phyloP scores from a whole-genome alignment of 2,888 invertebrate genomes.

The Resseliella maxima region DNA sequence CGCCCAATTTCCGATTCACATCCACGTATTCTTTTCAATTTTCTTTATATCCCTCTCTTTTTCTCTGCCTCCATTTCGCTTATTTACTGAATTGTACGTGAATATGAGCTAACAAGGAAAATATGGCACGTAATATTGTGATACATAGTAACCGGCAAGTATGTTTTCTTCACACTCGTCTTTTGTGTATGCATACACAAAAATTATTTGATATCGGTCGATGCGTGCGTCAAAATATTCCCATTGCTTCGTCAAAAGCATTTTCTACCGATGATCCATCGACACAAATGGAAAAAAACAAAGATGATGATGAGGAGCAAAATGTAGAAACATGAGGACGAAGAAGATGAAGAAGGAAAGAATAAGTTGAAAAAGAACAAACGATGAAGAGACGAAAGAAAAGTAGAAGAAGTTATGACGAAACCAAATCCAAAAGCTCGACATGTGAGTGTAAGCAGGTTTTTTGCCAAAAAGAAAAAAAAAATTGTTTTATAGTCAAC shows the following conservation, averaged over 20 bases:
- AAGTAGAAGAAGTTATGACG: neutral
- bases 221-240: neutral
- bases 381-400: no score
- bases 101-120: neutral
- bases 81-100: neutral
- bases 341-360: neutral
- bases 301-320: neutral
- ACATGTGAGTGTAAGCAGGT: neutral
- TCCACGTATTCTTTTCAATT: neutral
- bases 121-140: neutral
- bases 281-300: neutral
- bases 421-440: conserved; percentile 1
- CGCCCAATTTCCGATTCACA: conserved; percentile 1
- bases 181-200: neutral
- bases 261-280: neutral
- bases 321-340: neutral
- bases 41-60: neutral
- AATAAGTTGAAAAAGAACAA: neutral
- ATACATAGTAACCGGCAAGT: neutral
- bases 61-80: neutral
- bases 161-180: neutral
- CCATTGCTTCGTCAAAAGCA: neutral
- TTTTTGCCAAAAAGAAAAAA: neutral
- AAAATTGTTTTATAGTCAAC: conserved; percentile 35
- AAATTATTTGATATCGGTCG: conserved; percentile 5